Evolutionary conservation across 23 tunicate genomes (phyloP).

Genomic region (Botrylloides violaceus): DNA sequence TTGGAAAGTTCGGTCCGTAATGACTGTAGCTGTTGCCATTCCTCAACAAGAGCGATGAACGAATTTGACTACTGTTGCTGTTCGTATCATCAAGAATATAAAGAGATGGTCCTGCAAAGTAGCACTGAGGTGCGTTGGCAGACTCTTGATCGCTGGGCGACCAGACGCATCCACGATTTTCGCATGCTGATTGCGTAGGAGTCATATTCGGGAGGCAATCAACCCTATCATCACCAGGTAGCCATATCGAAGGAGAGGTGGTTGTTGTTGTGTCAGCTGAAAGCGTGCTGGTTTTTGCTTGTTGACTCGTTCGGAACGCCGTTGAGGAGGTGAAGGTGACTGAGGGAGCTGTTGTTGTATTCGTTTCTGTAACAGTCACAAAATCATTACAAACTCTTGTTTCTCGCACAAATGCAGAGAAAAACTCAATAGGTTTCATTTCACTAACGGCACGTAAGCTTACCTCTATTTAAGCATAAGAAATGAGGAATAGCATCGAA

Average conservation of each 20-base stretch:
- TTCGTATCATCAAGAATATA: neutral
- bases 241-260: neutral
- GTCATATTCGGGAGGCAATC: constrained; percentile 58
- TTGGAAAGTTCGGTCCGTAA: neutral
- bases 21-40: neutral
- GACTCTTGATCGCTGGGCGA: neutral
- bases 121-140: constrained; percentile 1
- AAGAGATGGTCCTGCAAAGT: neutral
- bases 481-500: too few species aligned
- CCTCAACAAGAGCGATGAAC: neutral
- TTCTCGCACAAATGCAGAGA: too few species aligned
- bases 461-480: too few species aligned
- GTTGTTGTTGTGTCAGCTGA: neutral
- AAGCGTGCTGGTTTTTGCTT: neutral
- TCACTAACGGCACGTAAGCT: too few species aligned
- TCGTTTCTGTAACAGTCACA: too few species aligned
- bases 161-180: constrained; percentile 48
- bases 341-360: neutral
- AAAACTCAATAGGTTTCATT: too few species aligned
- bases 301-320: neutral
- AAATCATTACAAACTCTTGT: too few species aligned
- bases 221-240: constrained; percentile 20
- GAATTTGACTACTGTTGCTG: too few species aligned
- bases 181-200: constrained; percentile 23
- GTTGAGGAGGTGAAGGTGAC: neutral